phyloP scores from a whole-genome alignment of 2,888 invertebrate genomes.

The Acrocyrtus sp. region DNA sequence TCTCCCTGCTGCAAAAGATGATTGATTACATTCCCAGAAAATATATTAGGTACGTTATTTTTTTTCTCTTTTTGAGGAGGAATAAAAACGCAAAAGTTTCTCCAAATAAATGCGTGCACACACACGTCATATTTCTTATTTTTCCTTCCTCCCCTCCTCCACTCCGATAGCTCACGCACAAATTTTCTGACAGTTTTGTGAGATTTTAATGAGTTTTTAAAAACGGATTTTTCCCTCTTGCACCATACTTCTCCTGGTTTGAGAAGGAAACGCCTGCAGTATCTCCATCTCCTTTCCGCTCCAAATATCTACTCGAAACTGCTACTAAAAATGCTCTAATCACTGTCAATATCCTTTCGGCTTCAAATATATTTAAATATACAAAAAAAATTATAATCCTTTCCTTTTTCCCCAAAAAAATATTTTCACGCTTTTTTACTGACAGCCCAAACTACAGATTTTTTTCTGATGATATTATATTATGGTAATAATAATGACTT shows the following conservation, averaged over 20 bases:
- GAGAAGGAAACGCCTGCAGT: not conserved
- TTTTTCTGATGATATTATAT: not conserved
- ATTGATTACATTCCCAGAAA: conserved; percentile 15
- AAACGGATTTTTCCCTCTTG: conserved; percentile 31
- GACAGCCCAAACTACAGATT: no score
- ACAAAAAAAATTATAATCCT: no score
- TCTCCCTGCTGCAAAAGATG: conserved; percentile 7
- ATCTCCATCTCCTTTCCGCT: not conserved
- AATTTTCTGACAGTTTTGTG: conserved; percentile 44
- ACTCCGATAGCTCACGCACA: not conserved
- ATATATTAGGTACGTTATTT: not conserved
- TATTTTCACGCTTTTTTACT: not conserved
- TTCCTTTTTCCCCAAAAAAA: not conserved
- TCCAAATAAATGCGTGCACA: conserved; percentile 22
- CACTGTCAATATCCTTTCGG: conserved; percentile 1
- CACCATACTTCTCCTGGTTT: not conserved
- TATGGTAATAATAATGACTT: conserved; percentile 9
- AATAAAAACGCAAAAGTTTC: conserved; percentile 13
- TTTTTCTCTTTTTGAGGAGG: not conserved
- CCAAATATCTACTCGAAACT: not conserved
- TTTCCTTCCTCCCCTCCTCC: conserved; percentile 31
- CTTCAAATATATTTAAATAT: no score
- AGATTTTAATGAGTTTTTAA: conserved; percentile 51
- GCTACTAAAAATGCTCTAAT: not conserved
- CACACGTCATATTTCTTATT: conserved; percentile 32